Base-by-base conservation (phyloP, 2,888 invertebrate species). In the Thecophora atra region DNA sequence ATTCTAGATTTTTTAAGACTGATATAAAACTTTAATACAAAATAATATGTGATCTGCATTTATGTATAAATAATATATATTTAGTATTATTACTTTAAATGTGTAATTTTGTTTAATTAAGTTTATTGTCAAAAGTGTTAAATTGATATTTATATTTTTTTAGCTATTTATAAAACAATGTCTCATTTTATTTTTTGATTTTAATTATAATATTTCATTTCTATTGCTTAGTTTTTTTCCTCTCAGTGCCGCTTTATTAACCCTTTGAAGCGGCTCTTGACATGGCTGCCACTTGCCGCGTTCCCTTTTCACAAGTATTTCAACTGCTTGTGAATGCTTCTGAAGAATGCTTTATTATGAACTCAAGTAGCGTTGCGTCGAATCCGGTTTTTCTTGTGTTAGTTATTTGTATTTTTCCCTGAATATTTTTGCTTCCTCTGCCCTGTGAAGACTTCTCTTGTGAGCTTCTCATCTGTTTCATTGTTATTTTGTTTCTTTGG, bases 341-440 rank as follows among this genome's bases (percentile, higher is more conserved):
- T 72, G 68, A 72, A 72, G 66, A 69, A 72, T 68, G 68, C 42
- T 72, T 72, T 72, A 68, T 72, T 72, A 72, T 72, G 54, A 69
- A 68, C 69, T 72, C 64, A 63, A 72, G 69, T 64, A 42, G 51
- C 52, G 30, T 54, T 54, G 44, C 54, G 54, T 54, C 21, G 54
- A 21, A 54, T 54, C 54, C 24, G 47, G 19, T 69, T 62, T 11
- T 37, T 69, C 37, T 54, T 8, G 52, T 42, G 5, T 54, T 52
- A 52, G 17, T 17, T 60, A 17, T 30, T n/a, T 24, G 17, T 8
- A 13, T 26, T 30, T 30, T 26, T 3, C 26, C 24, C 60, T 60
- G 17, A n/a, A 26, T 24, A 24, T 15, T 30, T 13, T 30, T 60
- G 11, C 15, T 28, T 42, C 42, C 19, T n/a, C 21, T 21, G 21